These are phyloP conservation scores for Potamilus streckersoni DNA, from an alignment of 1,140 invertebrate genomes.

Conservation along the genomic window DNA sequence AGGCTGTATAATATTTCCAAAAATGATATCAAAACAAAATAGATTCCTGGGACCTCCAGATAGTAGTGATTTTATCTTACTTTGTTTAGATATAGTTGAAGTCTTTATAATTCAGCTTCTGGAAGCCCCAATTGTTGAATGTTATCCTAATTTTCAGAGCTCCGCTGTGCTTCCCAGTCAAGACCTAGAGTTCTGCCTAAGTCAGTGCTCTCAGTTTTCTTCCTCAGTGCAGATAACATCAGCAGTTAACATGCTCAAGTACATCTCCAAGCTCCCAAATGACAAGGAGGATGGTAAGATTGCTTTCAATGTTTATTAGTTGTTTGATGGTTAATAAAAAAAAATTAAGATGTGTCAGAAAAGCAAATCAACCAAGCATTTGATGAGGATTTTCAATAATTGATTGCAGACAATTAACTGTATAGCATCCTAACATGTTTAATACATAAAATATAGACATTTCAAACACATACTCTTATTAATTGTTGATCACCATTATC, in stretches of 20 bases:
- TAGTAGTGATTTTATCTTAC: not conserved
- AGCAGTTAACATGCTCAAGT: conserved; percentile 76
- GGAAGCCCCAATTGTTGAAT: conserved; percentile 2
- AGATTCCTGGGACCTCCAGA: not conserved
- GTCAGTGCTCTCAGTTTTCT: conserved; percentile 73
- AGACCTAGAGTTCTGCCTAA: conserved; percentile 79
- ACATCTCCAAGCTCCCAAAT: conserved; percentile 76
- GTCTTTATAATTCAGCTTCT: not conserved
- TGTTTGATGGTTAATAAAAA: too few relatives aligned
- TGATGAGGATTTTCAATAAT: too few relatives aligned
- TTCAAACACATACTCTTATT: too few relatives aligned
- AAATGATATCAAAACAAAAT: not conserved
- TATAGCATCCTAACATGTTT: too few relatives aligned
- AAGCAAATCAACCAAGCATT: too few relatives aligned
- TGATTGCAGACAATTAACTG: too few relatives aligned
- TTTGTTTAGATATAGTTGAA: not conserved
- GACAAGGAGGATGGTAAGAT: conserved; percentile 71
- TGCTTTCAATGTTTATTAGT: too few relatives aligned
- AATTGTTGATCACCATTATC: too few relatives aligned
- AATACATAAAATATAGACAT: too few relatives aligned
- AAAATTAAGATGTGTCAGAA: too few relatives aligned
- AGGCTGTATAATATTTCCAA: too few relatives aligned
- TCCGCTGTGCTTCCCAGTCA: not conserved
- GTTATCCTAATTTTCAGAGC: not conserved
- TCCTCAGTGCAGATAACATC: conserved; percentile 75